Conservation (phyloP, 23 tunicate genomes). For the Aplidium turbinatum region DNA sequence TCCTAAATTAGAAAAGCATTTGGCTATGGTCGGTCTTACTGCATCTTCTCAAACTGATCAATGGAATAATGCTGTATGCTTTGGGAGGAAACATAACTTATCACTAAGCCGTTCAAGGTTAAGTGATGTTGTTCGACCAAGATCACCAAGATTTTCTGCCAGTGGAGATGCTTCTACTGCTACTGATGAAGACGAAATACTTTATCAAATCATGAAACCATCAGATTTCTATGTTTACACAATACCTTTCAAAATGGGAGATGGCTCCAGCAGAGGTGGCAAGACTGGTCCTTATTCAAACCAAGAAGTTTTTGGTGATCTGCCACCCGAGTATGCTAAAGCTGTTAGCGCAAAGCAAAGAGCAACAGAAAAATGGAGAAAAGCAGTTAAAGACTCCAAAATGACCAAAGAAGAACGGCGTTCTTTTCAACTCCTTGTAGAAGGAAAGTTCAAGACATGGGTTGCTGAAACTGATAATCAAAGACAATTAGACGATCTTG, state of each 20-base stretch:
- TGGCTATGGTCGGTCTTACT: constrained; percentile 62
- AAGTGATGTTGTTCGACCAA: constrained; percentile 23
- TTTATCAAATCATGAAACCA: constrained; percentile 46
- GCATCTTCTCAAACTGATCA: constrained; percentile 83
- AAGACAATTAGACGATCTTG: constrained; percentile 69
- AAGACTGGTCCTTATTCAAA: constrained; percentile 22
- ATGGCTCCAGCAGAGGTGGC: neutral
- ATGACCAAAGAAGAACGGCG: constrained; percentile 72
- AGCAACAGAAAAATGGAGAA: constrained; percentile 63
- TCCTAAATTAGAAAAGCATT: constrained; percentile 61
- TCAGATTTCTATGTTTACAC: constrained; percentile 64
- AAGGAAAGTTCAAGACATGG: constrained; percentile 78
- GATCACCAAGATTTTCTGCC: neutral
- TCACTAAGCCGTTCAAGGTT: constrained; percentile 32
- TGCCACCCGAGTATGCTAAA: constrained; percentile 67
- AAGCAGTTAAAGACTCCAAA: constrained; percentile 63
- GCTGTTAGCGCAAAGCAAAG: constrained; percentile 70
- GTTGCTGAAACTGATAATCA: constrained; percentile 63
- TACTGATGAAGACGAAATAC: constrained; percentile 2
- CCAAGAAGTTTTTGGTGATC: constrained; percentile 66
- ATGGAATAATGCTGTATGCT: constrained; percentile 81
- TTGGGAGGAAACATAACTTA: constrained; percentile 15
- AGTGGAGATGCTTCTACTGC: neutral
- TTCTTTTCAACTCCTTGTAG: constrained; percentile 64
- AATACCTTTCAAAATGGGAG: constrained; percentile 62